A percentile compares a stretch with the other conserved stretches of the same genome.
Evolutionary conservation across 2,113 vertebrate genomes (phyloP).

Genomic region (Callopanchax toddi): DNA sequence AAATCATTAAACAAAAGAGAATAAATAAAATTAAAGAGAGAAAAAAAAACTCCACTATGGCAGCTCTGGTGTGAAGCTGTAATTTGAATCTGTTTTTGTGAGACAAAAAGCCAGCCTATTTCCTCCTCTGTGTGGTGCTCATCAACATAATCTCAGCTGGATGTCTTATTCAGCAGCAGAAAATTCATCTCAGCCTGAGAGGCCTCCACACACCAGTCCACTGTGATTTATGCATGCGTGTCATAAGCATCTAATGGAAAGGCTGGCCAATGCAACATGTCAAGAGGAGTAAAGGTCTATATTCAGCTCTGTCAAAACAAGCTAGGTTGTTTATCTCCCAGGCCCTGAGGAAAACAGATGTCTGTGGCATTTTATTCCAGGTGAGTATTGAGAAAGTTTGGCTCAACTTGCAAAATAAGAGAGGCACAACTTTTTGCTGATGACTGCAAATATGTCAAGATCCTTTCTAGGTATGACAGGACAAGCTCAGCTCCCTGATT

Average conservation of each 20-base stretch:
- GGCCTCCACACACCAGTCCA: conserved; percentile 32
- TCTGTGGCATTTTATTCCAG: conserved; percentile 58
- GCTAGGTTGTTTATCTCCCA: conserved; percentile 60
- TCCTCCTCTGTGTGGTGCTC: conserved; percentile 41
- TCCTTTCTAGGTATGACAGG: conserved; percentile 42
- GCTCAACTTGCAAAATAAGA: conserved; percentile 42
- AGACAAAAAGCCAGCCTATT: conserved; percentile 60
- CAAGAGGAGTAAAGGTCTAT: conserved; percentile 66
- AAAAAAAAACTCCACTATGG: conserved; percentile 35
- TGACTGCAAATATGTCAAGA: conserved; percentile 47
- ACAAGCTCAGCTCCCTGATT: conserved; percentile 34
- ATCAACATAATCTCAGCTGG: conserved; percentile 68
- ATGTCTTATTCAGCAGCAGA: conserved; percentile 45
- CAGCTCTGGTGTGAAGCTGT: conserved; percentile 50
- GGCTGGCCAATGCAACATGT: conserved; percentile 66
- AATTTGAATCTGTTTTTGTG: conserved; percentile 56
- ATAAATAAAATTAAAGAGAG: conserved; percentile 37
- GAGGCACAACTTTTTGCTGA: conserved; percentile 56
- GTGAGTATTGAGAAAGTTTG: conserved; percentile 54
- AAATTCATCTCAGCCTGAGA: conserved; percentile 33
- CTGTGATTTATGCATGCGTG: conserved; percentile 71
- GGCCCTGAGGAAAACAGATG: conserved; percentile 40
- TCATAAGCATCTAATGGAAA: conserved; percentile 73
- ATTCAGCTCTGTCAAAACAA: conserved; percentile 72
- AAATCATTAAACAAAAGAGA: conserved; percentile 20